phyloP scores from a whole-genome alignment of 2,888 invertebrate genomes.

The Lissonota sp. region DNA sequence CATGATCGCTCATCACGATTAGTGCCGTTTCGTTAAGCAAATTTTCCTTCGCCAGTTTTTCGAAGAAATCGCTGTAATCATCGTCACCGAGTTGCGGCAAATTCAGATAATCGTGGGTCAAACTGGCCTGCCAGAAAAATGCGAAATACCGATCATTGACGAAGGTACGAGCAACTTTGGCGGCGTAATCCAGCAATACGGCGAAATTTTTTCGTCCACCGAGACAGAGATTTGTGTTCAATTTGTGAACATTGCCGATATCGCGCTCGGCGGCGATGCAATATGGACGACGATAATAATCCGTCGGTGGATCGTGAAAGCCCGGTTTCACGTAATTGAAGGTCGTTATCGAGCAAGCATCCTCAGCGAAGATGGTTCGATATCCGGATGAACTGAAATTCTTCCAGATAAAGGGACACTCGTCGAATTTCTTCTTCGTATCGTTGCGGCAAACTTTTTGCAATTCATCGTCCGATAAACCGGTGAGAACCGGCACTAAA shows the following conservation, averaged over 20 bases:
- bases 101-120: conserved; percentile 94
- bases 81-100: conserved; percentile 91
- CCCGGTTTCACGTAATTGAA: conserved; percentile 93
- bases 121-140: conserved; percentile 93
- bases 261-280: conserved; percentile 88
- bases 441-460: conserved; percentile 88
- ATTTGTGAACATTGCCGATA: conserved; percentile 87
- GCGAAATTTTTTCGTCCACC: conserved; percentile 89
- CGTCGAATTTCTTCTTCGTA: conserved; percentile 88
- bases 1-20: conserved; percentile 94
- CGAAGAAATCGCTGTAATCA: conserved; percentile 86
- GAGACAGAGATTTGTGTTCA: conserved; percentile 89
- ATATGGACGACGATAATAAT: conserved; percentile 93
- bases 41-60: conserved; percentile 83
- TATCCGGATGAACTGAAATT: conserved; percentile 90
- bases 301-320: conserved; percentile 92
- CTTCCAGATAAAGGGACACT: conserved; percentile 94
- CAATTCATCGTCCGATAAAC: conserved; percentile 88
- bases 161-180: conserved; percentile 87
- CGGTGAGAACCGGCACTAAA: conserved; percentile 91
- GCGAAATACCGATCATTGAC: conserved; percentile 89
- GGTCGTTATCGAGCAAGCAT: conserved; percentile 90
- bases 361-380: conserved; percentile 93
- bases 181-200: conserved; percentile 89
- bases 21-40: conserved; percentile 88